Conservation (phyloP, 2,888 invertebrate species). For the Pandemis heparana region DNA sequence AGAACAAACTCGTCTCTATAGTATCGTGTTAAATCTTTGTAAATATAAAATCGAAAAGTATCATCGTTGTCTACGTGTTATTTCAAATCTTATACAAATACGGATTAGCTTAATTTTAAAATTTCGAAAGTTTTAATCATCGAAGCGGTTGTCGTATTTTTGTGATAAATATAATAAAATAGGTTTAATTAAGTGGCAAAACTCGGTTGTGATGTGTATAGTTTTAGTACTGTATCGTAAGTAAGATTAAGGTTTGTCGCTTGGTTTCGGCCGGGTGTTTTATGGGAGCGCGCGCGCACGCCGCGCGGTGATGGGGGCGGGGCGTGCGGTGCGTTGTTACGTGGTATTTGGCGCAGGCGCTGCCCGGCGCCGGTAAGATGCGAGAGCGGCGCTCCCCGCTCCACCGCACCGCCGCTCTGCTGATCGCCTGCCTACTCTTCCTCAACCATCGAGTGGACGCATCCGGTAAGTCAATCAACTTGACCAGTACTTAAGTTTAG, state of each 20-base stretch:
- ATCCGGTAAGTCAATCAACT: conserved; percentile 68
- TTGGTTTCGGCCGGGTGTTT: conserved; percentile 45
- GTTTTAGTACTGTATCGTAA: conserved; percentile 69
- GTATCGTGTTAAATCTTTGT: conserved; percentile 55
- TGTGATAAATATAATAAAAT: conserved; percentile 71
- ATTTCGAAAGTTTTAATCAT: conserved; percentile 79
- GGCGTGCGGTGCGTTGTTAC: conserved; percentile 72
- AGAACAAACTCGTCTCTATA: conserved; percentile 47
- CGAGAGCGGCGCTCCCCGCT: conserved; percentile 80
- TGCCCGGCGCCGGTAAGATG: conserved; percentile 84
- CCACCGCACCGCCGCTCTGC: conserved; percentile 79
- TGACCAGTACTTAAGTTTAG: neutral
- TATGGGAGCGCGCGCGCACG: conserved; percentile 60
- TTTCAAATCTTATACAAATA: conserved; percentile 50
- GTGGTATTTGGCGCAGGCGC: conserved; percentile 81
- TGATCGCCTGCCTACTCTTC: conserved; percentile 79
- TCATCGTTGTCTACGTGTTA: conserved; percentile 74
- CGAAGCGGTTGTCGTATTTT: conserved; percentile 86
- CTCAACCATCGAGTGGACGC: conserved; percentile 78
- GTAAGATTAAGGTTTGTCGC: conserved; percentile 56
- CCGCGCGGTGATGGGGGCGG: conserved; percentile 72
- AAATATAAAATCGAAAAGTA: conserved; percentile 58
- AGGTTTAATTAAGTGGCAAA: conserved; percentile 76
- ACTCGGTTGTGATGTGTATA: conserved; percentile 86
- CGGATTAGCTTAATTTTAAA: conserved; percentile 39